These are phyloP conservation scores for Antitype chi DNA, from an alignment of 2,888 invertebrate genomes.

Conservation along the genomic window DNA sequence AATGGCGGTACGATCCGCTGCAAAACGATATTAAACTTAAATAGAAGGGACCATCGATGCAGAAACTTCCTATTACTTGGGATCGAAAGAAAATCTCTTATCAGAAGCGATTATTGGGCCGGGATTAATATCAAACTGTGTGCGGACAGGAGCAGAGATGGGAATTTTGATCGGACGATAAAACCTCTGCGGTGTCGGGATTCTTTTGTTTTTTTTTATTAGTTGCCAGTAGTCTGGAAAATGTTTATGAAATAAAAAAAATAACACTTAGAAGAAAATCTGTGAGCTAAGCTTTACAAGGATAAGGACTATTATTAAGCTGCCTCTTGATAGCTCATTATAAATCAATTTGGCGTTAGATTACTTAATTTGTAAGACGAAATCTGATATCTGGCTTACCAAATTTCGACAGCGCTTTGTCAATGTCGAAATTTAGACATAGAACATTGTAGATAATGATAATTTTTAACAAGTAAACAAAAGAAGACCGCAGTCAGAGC, in stretches of 20 bases:
- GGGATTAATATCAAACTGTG: constrained; percentile 86
- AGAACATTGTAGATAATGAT: constrained; percentile 1
- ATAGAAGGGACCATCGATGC: constrained; percentile 82
- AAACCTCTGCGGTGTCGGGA: constrained; percentile 63
- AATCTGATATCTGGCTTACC: constrained; percentile 15
- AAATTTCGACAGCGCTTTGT: constrained; percentile 17
- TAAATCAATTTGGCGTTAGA: constrained; percentile 38
- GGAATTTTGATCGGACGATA: constrained; percentile 76
- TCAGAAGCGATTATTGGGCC: constrained; percentile 85
- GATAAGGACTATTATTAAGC: neutral
- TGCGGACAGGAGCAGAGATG: constrained; percentile 74
- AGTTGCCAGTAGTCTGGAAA: constrained; percentile 6
- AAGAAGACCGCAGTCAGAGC: neutral
- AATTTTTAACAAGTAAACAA: constrained; percentile 4
- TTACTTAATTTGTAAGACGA: constrained; percentile 38
- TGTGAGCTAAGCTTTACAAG: neutral
- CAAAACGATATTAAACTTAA: constrained; percentile 86
- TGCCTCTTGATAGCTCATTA: constrained; percentile 20
- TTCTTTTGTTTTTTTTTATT: constrained; percentile 61
- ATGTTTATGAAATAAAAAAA: constrained; percentile 42
- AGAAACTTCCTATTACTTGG: constrained; percentile 88
- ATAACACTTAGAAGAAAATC: constrained; percentile 12
- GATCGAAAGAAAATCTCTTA: constrained; percentile 88
- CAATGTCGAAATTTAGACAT: constrained; percentile 31
- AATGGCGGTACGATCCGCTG: constrained; percentile 66